Base-by-base conservation (phyloP, 2,888 invertebrate species). In the Pseudococcus longispinus region DNA sequence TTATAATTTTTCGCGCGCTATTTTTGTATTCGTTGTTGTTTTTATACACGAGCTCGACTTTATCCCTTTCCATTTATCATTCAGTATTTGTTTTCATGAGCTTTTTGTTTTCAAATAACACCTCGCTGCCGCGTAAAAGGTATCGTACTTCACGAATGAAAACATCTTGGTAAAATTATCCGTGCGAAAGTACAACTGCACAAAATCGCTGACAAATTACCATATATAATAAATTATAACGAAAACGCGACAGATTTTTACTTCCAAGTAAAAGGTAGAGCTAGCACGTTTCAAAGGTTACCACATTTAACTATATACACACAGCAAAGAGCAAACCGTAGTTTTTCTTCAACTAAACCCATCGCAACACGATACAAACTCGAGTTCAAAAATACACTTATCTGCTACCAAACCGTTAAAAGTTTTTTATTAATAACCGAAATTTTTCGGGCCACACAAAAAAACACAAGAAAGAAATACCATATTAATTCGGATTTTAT, bases 1-100 rank as follows among this genome's bases (percentile, higher is more conserved):
- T 80, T 80, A 42, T 80, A 80, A 80, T 80, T 80, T 80, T 80
- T 80, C 42, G n/a, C 42, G 15, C 20, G 8, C 42, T 20, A 20
- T 42, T 80, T 80, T 80, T 80, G 74, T 74, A 32, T 74, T 42
- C 37, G 77, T 20, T 20, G 32, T 74, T 74, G 77, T 26, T 80
- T 80, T 80, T 80, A 42, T 80, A 80, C 77, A 9, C 42, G 11
- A 80, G 20, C 37, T n/a, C n/a, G 20, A 80, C 42, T 80, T 80
- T 42, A 80, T 80, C 32, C 42, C 13, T 37, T 80, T 80, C 32
- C 77, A 80, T 80, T 80, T 37, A 80, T 80, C 77, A 80, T 80
- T 80, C 77, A 42, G 70, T 70, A 70, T 70, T 70, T 29, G 70
- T 29, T 70, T 70, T 70, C 29, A 70, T 70, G 70, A 70, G 70